Percentiles rank a stretch among this genome's conserved stretches.
Conservation (phyloP, 2,797 vertebrate species). For the Antennarius maculatus region DNA sequence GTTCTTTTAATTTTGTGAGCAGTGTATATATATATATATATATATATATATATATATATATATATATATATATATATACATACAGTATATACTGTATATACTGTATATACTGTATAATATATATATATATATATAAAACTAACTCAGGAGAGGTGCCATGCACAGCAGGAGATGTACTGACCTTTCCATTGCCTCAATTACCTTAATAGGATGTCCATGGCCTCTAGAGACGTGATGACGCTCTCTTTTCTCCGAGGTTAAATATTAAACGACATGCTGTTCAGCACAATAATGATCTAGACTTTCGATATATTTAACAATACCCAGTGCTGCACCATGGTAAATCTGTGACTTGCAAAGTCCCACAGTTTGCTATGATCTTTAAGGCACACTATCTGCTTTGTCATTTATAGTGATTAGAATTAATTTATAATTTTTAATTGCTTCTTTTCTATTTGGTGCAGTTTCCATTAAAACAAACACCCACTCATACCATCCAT, state of each 20-base stretch:
- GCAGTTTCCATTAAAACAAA: background rate
- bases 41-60: too few relatives aligned
- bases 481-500: too few relatives aligned
- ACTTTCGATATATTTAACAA: slow-evolving; percentile 1
- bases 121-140: background rate
- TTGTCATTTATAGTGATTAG: too few relatives aligned
- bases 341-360: background rate
- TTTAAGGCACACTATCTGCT: too few relatives aligned
- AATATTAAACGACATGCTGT: slow-evolving; percentile 6
- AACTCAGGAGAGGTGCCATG: background rate
- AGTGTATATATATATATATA: too few relatives aligned
- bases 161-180: slow-evolving; percentile 22
- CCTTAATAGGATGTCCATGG: background rate
- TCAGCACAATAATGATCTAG: background rate
- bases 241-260: slow-evolving; percentile 10
- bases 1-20: too few relatives aligned
- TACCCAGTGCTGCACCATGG: background rate
- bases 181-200: slow-evolving; percentile 4
- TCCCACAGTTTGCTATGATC: background rate
- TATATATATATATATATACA: slow-evolving; percentile 10
- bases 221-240: background rate
- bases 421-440: too few relatives aligned
- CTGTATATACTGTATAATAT: too few relatives aligned
- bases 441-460: background rate
- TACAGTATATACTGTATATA: slow-evolving; percentile 3